Evolutionary conservation across 2,113 vertebrate genomes (phyloP).

Genomic region (Leptobrachium ailaonicum): DNA sequence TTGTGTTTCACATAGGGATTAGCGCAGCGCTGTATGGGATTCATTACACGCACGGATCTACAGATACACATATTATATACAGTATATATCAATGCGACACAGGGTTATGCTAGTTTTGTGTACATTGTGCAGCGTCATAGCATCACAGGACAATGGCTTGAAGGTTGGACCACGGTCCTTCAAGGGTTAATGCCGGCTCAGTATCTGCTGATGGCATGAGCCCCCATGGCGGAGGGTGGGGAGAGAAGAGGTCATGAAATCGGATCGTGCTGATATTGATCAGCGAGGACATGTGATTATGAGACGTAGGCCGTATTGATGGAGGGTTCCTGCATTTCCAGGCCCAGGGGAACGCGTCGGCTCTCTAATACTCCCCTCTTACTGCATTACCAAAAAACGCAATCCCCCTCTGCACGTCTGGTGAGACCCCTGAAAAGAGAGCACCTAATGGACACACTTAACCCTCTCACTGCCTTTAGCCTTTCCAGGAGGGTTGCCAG

Average conservation of each 20-base stretch:
- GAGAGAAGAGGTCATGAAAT: constrained; percentile 8
- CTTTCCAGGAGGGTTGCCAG: too few relatives aligned
- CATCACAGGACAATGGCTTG: too few relatives aligned
- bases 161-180: too few relatives aligned
- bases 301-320: constrained; percentile 21
- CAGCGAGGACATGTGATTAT: constrained; percentile 14
- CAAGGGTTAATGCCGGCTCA: too few relatives aligned
- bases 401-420: constrained; percentile 8
- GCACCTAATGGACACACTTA: constrained; percentile 33
- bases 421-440: constrained; percentile 15
- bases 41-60: too few relatives aligned
- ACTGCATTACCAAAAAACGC: constrained; percentile 32
- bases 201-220: not conserved
- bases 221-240: not conserved
- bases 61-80: too few relatives aligned
- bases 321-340: constrained; percentile 40
- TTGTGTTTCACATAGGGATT: too few relatives aligned
- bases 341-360: constrained; percentile 13
- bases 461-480: not conserved
- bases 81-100: too few relatives aligned
- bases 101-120: too few relatives aligned
- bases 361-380: constrained; percentile 33
- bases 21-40: too few relatives aligned
- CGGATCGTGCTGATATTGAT: constrained; percentile 30
- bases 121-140: too few relatives aligned